A percentile compares a stretch with the other conserved stretches of the same genome.
Conservation (phyloP, 2,113 vertebrate species). For the Alligator mississippiensis region DNA sequence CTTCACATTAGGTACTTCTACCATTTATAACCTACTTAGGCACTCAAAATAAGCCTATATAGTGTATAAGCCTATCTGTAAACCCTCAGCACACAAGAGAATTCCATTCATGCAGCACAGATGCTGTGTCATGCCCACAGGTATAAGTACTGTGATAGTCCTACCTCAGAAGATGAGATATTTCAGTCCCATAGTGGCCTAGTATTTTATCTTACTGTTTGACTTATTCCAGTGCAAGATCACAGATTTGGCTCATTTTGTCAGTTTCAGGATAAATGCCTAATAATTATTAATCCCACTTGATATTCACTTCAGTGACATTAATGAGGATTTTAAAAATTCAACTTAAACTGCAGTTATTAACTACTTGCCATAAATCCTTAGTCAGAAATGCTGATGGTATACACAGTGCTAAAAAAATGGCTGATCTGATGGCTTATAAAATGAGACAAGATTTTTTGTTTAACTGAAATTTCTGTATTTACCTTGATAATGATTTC, state of each 20-base stretch:
- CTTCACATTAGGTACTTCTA: background rate
- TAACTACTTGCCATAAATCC: background rate
- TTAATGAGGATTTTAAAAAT: background rate
- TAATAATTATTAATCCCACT: background rate
- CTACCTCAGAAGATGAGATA: background rate
- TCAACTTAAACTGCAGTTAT: conserved; percentile 3
- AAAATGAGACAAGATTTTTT: background rate
- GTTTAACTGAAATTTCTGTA: background rate
- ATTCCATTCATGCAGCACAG: background rate
- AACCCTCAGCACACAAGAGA: background rate
- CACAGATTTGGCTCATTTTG: background rate
- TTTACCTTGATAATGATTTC: background rate
- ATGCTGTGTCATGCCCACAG: background rate
- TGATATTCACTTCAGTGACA: background rate
- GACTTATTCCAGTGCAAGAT: background rate
- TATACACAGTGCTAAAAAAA: background rate
- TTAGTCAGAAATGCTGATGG: background rate
- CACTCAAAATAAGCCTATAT: background rate
- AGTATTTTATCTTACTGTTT: background rate
- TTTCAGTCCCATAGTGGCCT: background rate
- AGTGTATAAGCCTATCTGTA: background rate
- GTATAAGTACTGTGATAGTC: background rate
- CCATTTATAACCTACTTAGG: background rate
- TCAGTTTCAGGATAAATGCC: background rate
- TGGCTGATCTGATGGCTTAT: background rate